Evolutionary conservation across 2,888 invertebrate species (phyloP), one percentile per base, ranked within the genome.

Genomic region (Thera obeliscata): DNA sequence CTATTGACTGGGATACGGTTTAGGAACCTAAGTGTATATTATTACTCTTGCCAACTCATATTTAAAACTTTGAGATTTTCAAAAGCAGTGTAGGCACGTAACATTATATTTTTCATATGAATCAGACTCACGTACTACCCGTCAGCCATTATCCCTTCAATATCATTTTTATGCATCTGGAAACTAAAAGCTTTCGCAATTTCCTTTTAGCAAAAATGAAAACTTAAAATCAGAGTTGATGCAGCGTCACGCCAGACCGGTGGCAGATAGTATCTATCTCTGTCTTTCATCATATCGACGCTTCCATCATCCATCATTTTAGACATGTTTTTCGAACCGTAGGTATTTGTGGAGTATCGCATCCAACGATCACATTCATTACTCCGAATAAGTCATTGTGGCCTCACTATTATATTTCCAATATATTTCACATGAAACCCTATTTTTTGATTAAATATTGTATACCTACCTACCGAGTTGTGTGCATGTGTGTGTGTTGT

Each of bases 261-360:
- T 82, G 81, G 75, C 78, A 75, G 80, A 81, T 79, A 69, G 52
- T 59, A 84, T 84, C 76, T 83, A 81, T 87, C 84, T 84, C 78
- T 85, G 87, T 90, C 86, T 90, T 87, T 86, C 86, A 90, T 88
- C 87, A 85, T 84, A 87, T 86, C 85, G 77, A 79, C 76, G 85
- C 83, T 86, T 86, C 85, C 85, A 85, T 81, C 90, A 91, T 93
- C 91, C 87, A 92, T 93, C 91, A 93, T 89, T 78, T 82, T 81
- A 81, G 90, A 91, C 91, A 87, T 91, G 91, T 91, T 91, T 90
- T 87, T 84, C 86, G 85, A 88, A 84, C 84, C 85, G 85, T 87
- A 54, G 49, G 49, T 63, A 87, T 90, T 89, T 90, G 90, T 88
- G 83, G 87, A 88, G 86, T 88, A 90, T 89, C 88, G 81, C 77